Base-by-base conservation (phyloP, 1,140 invertebrate genomes). In the Drosophila elegans region DNA sequence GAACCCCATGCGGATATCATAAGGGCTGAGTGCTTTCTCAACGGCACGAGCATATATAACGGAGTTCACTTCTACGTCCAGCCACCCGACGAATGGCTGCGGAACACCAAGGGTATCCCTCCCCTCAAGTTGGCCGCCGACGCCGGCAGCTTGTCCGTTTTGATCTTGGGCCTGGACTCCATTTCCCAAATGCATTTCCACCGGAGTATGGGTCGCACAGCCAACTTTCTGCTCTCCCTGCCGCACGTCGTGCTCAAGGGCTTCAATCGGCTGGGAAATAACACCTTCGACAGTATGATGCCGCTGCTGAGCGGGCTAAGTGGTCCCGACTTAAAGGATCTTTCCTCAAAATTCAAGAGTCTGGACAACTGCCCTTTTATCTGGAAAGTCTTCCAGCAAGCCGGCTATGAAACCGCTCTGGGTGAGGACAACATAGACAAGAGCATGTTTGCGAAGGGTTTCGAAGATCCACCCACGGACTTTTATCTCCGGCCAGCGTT, bases 401-500 rank as follows among this genome's bases (percentile, higher is more conserved):
- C 93, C 2, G 95, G 96, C 1, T 97, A 96, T 80, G 93, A 94
- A 1, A 97, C 97, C 0, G 94, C 95, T 0, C 95, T 96, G 57
- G 95, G 94, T 0, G 97, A 98, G 93, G 97, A 98, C 84, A 93
- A 93, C 12, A 94, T 95, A 0, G 92, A 93, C n/a, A 95, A 97
- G 45, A 95, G 95, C 4, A 95, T 95, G 2, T 98, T 97, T 80
- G 97, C 95, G 90, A 82, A 94, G 25, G 97, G 97, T 1, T 98
- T 98, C 88, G 91, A 94, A 2, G 93, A 95, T n/a, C 94, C 94
- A 32, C 97, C 97, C 0, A 96, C 96, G 0, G 96, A 98, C 92
- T 97, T 96, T 83, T 97, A 97, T 74, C 93, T 96, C 16, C 93
- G 96, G 32, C 95, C 96, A 0, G 97, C 96, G 79, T 94, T 96